Base-by-base conservation (phyloP, 1,140 invertebrate genomes). In the Aricia agestis region DNA sequence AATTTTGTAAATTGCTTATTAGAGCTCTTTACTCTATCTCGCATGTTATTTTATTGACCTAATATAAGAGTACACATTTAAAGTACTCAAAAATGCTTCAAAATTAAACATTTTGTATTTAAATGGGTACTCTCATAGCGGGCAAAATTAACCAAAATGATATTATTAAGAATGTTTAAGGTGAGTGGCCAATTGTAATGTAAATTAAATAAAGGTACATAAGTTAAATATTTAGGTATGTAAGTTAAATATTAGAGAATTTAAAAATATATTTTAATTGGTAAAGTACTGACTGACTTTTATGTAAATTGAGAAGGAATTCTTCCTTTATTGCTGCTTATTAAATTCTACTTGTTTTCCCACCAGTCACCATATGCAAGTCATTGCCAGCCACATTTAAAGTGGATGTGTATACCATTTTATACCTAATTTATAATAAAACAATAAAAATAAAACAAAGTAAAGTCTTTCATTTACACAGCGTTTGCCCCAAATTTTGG, bases 11-110 rank as follows among this genome's bases (percentile, higher is more conserved):
- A 88, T 83, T 78, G 81, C 73, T 59, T 74, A 68, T 31, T 70
- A 25, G 71, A 66, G 69, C 85, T 89, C 83, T 84, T 89, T 89
- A 86, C 82, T 86, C 74, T 81, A 75, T 87, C 85, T 84, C 86
- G 86, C 83, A 25, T 72, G 11, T 66, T 68, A 31, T 58, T 65
- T 52, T 52, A 69, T 61, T 41, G 15, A 68, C 19, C 45, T 71
- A 74, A 71, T 67, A 71, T 77, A 72, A 73, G 75, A 77, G 66
- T 66, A 66, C 45, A 52, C 45, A 52, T 15, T 52, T 52, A 52
- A 52, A 13, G 13, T 52, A 52, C 45, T 13, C 9, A 13, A 52
- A 52, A 52, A 52, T 52, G 10, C 41, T 42, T 42, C 6, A 42
- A 13, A 13, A 52, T 52, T 0, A 52, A 13, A 52, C 45, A 13